Conservation (phyloP, 2,888 invertebrate species). For the Brassicogethes aeneus region DNA sequence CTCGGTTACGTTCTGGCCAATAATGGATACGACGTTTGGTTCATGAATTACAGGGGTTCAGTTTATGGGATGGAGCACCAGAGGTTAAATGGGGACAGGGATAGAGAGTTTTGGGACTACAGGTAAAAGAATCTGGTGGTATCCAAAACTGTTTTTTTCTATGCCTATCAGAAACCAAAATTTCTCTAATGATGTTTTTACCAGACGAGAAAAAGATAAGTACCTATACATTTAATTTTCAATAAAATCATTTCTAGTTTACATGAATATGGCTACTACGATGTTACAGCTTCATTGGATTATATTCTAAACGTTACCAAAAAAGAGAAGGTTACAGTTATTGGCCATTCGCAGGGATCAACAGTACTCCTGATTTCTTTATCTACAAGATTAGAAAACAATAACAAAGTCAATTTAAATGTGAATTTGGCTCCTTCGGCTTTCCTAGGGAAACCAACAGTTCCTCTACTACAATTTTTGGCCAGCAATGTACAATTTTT, state of each 20-base stretch:
- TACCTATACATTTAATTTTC: not conserved
- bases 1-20: not conserved
- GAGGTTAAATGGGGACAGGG: not conserved
- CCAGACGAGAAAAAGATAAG: too few species aligned
- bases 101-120: not conserved
- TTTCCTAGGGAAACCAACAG: not conserved
- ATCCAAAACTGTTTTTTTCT: too few species aligned
- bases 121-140: too few species aligned
- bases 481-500: not conserved
- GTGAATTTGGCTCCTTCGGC: conserved; percentile 50
- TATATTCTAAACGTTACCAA: conserved; percentile 49
- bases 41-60: not conserved
- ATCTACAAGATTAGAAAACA: conserved; percentile 51
- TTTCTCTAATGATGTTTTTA: too few species aligned
- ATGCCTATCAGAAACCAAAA: too few species aligned
- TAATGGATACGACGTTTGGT: not conserved
- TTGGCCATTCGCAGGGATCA: conserved; percentile 71
- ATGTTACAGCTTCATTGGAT: conserved; percentile 71
- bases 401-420: conserved; percentile 52
- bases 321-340: conserved; percentile 53
- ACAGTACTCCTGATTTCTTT: conserved; percentile 55
- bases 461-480: not conserved
- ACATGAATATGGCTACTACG: conserved; percentile 68
- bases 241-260: conserved; percentile 44
- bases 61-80: not conserved